Conservation (phyloP, 2,797 vertebrate genomes). For the Euthynnus affinis region DNA sequence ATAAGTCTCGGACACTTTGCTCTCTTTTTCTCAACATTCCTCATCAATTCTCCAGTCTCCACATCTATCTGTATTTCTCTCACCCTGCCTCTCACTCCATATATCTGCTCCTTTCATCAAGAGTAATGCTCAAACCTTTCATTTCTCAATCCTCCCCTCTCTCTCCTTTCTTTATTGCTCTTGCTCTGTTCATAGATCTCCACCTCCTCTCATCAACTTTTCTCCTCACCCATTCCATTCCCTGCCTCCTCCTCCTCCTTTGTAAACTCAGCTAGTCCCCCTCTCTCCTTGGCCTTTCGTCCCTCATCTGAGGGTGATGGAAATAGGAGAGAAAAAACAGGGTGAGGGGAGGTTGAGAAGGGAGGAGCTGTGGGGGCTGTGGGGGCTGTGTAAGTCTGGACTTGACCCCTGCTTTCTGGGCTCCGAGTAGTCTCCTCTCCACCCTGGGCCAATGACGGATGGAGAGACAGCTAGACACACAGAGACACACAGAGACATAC, state of each 20-base stretch:
- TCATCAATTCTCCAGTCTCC: background rate
- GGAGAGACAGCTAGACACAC: conserved; percentile 63
- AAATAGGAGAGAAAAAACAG: conserved; percentile 40
- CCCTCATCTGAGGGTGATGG: conserved; percentile 70
- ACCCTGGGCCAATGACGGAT: conserved; percentile 79
- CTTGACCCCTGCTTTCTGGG: conserved; percentile 90
- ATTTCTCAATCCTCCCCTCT: conserved; percentile 62
- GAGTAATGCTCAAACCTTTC: conserved; percentile 54
- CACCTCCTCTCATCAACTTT: conserved; percentile 65
- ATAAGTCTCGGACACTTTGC: background rate
- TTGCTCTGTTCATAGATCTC: conserved; percentile 65
- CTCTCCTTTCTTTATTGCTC: conserved; percentile 54
- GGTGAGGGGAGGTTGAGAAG: conserved; percentile 1
- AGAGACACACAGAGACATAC: conserved; percentile 42
- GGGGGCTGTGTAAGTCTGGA: conserved; percentile 87
- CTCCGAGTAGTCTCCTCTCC: conserved; percentile 88
- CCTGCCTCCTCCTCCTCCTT: conserved; percentile 37
- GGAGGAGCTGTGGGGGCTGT: conserved; percentile 49
- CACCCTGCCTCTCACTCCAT: conserved; percentile 11
- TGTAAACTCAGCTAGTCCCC: conserved; percentile 18
- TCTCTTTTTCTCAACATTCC: conserved; percentile 5
- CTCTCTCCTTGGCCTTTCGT: conserved; percentile 37
- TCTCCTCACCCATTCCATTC: conserved; percentile 53
- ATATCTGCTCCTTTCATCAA: conserved; percentile 54
- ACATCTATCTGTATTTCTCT: background rate